phyloP scores from a whole-genome alignment of 2,797 vertebrate species.

The Leptoclinus maculatus region DNA sequence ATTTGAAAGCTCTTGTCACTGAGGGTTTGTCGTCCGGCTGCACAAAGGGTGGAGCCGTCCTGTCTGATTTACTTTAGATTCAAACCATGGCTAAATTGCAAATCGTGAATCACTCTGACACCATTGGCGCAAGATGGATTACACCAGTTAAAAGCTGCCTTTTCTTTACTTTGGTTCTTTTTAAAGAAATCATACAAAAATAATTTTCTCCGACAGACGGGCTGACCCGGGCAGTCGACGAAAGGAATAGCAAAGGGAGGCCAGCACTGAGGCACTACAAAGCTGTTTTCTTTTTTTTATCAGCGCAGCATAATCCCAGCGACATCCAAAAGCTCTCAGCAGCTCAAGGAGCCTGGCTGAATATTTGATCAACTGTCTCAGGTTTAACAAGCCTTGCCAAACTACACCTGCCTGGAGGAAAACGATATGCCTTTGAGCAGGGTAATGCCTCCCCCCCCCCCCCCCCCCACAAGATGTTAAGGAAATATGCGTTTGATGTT shows the following conservation, averaged over 20 bases:
- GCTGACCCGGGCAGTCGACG: conserved; percentile 69
- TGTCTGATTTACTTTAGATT: conserved; percentile 86
- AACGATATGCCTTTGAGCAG: conserved; percentile 75
- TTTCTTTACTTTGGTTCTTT: conserved; percentile 79
- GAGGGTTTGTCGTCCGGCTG: conserved; percentile 72
- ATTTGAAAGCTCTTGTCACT: conserved; percentile 72
- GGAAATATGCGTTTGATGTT: conserved; percentile 72
- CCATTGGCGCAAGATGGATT: conserved; percentile 84
- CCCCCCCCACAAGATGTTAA: conserved; percentile 60
- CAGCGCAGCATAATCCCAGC: conserved; percentile 50
- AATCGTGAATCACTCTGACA: conserved; percentile 89
- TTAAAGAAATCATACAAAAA: conserved; percentile 78
- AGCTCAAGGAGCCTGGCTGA: conserved; percentile 73
- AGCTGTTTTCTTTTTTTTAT: conserved; percentile 65
- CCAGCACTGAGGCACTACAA: conserved; percentile 63
- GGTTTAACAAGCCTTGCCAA: conserved; percentile 80
- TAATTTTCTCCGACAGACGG: conserved; percentile 74
- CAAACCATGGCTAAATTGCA: conserved; percentile 86
- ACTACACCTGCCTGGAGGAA: conserved; percentile 75
- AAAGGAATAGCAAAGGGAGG: conserved; percentile 70
- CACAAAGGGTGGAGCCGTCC: conserved; percentile 76
- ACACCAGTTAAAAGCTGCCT: conserved; percentile 81
- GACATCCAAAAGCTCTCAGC: conserved; percentile 71
- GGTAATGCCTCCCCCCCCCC: conserved; percentile 53
- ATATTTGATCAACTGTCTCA: conserved; percentile 81